Conservation (phyloP, 2,113 vertebrate species). For the Antechinus stuartii region DNA sequence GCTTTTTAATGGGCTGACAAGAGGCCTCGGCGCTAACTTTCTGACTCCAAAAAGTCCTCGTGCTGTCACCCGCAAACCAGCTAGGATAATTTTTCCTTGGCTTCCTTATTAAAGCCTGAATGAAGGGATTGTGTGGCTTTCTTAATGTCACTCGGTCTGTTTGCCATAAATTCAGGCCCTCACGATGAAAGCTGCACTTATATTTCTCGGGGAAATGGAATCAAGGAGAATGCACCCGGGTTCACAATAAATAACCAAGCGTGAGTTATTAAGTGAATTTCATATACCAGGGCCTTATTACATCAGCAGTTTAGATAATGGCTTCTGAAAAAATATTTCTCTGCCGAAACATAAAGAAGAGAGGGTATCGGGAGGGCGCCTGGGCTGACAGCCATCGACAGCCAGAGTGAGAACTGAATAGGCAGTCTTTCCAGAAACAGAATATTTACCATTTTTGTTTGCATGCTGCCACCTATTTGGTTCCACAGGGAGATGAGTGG, state of each 20-base stretch:
- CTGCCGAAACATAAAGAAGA: conserved; percentile 30
- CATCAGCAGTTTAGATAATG: conserved; percentile 88
- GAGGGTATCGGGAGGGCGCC: conserved; percentile 46
- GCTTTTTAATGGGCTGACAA: conserved; percentile 99
- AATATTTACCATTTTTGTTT: conserved; percentile 89
- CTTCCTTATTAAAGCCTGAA: conserved; percentile 92
- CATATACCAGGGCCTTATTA: conserved; percentile 86
- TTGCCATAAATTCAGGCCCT: conserved; percentile 87
- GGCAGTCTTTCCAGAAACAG: conserved; percentile 84
- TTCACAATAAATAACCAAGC: conserved; percentile 89
- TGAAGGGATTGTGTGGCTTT: conserved; percentile 91
- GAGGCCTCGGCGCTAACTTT: conserved; percentile 96
- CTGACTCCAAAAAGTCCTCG: conserved; percentile 95
- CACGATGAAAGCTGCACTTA: conserved; percentile 89
- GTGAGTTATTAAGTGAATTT: conserved; percentile 92
- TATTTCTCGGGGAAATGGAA: conserved; percentile 89
- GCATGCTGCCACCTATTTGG: conserved; percentile 83
- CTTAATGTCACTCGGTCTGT: conserved; percentile 89
- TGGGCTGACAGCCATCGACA: conserved; percentile 50
- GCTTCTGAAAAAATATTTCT: conserved; percentile 81
- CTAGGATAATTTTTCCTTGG: conserved; percentile 90
- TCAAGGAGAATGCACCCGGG: conserved; percentile 86
- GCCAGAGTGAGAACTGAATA: conserved; percentile 79
- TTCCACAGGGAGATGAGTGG: conserved; percentile 80
- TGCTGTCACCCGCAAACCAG: conserved; percentile 96